Percentiles rank a stretch among this genome's conserved stretches.
Evolutionary conservation across 2,797 vertebrate species (phyloP).

Genomic region (Mastacembelus armatus): DNA sequence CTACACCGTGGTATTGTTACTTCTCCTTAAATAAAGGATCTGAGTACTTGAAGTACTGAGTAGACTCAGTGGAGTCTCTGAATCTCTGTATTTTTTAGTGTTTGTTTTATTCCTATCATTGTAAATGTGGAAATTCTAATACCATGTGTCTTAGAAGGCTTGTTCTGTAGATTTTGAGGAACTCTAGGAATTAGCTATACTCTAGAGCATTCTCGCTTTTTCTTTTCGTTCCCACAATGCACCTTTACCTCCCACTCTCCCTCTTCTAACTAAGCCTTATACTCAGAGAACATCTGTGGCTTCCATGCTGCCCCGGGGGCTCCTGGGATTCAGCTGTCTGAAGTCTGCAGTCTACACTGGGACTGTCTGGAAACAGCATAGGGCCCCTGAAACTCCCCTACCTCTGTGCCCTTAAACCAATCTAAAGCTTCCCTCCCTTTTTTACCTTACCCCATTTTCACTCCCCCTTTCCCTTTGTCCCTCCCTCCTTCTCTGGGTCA

Average conservation of each 20-base stretch:
- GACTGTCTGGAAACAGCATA: slow-evolving; percentile 82
- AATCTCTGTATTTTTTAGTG: slow-evolving; percentile 15
- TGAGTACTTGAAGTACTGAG: too few relatives aligned
- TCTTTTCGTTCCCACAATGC: slow-evolving; percentile 75
- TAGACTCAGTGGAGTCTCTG: background rate
- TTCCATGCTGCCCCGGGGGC: slow-evolving; percentile 80
- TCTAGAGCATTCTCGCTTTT: slow-evolving; percentile 72
- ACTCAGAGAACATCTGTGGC: slow-evolving; percentile 83
- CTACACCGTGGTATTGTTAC: too few relatives aligned
- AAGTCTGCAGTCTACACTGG: slow-evolving; percentile 80
- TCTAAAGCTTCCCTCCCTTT: slow-evolving; percentile 73
- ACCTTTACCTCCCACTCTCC: slow-evolving; percentile 76
- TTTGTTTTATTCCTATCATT: slow-evolving; percentile 33
- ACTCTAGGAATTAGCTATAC: slow-evolving; percentile 74
- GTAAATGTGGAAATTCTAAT: slow-evolving; percentile 49
- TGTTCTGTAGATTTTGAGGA: slow-evolving; percentile 77
- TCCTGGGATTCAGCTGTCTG: slow-evolving; percentile 80
- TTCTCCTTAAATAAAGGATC: too few relatives aligned
- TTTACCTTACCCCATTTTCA: slow-evolving; percentile 69
- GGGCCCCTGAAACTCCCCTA: slow-evolving; percentile 76
- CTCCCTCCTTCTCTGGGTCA: slow-evolving; percentile 73
- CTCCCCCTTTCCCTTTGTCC: slow-evolving; percentile 69
- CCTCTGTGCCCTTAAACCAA: slow-evolving; percentile 82
- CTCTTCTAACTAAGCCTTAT: slow-evolving; percentile 67
- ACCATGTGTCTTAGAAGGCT: slow-evolving; percentile 39